A percentile compares a stretch with the other conserved stretches of the same genome.
These are phyloP conservation scores for Tylochromis polylepis DNA, from an alignment of 2,113 vertebrate genomes.

Conservation along the genomic window DNA sequence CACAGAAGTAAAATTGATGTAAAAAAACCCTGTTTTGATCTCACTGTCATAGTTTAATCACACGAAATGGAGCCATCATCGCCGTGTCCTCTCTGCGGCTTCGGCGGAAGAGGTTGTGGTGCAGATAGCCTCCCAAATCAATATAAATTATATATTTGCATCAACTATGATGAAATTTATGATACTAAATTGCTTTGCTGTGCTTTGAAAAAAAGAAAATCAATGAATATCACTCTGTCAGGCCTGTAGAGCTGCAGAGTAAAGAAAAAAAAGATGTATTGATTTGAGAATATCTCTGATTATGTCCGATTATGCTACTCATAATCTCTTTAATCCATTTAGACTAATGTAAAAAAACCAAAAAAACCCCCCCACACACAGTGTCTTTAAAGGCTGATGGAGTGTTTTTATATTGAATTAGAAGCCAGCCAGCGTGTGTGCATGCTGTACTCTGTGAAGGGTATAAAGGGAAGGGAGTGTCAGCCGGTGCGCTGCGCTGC, in stretches of 20 bases:
- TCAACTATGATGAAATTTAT: background rate
- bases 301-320: background rate
- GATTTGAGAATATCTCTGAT: background rate
- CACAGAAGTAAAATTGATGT: background rate
- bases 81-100: background rate
- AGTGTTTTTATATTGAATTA: slow-evolving; percentile 38
- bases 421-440: background rate
- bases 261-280: background rate
- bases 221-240: background rate
- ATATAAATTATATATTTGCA: background rate
- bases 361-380: background rate
- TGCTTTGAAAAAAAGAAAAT: background rate
- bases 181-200: background rate
- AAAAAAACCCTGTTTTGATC: background rate
- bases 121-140: background rate
- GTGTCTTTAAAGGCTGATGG: background rate
- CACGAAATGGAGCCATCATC: background rate
- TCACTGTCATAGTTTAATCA: background rate
- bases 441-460: background rate
- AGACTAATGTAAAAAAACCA: background rate
- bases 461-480: slow-evolving; percentile 4
- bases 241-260: background rate
- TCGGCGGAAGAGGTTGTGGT: background rate
- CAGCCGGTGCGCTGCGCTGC: slow-evolving; percentile 20
- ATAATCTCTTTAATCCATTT: background rate